Percentiles rank a stretch among this genome's conserved stretches.
Evolutionary conservation across 2,888 invertebrate species (phyloP).

Genomic region (Ommatoiulus sabulosus): DNA sequence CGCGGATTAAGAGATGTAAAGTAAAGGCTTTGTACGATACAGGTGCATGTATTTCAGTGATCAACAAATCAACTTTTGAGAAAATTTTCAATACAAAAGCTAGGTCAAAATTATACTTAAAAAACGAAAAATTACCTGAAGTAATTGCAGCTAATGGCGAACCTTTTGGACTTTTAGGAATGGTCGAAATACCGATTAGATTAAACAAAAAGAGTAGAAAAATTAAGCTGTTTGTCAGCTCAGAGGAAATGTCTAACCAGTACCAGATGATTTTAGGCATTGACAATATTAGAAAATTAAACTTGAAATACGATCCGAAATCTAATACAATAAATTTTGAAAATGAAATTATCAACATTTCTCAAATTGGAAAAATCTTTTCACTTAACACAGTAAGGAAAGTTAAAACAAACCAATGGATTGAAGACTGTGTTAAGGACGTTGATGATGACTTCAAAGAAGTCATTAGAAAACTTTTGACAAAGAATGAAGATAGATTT

Average conservation of each 20-base stretch:
- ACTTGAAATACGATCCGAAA: neutral
- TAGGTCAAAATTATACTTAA: neutral
- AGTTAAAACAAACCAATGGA: neutral
- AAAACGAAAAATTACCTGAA: neutral
- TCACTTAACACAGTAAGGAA: neutral
- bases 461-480: too few relatives aligned
- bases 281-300: neutral
- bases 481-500: too few relatives aligned
- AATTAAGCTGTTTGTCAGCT: neutral
- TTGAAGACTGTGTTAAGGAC: neutral
- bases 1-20: neutral
- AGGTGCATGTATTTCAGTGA: neutral
- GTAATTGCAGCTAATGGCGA: neutral
- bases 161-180: neutral
- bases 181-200: neutral
- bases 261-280: neutral
- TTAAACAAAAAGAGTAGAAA: neutral
- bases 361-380: neutral
- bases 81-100: neutral
- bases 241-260: neutral
- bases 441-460: neutral
- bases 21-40: neutral
- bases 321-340: neutral
- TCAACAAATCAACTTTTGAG: neutral
- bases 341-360: neutral